Base-by-base conservation (phyloP, 2,888 invertebrate genomes). In the Yponomeuta evonymella region DNA sequence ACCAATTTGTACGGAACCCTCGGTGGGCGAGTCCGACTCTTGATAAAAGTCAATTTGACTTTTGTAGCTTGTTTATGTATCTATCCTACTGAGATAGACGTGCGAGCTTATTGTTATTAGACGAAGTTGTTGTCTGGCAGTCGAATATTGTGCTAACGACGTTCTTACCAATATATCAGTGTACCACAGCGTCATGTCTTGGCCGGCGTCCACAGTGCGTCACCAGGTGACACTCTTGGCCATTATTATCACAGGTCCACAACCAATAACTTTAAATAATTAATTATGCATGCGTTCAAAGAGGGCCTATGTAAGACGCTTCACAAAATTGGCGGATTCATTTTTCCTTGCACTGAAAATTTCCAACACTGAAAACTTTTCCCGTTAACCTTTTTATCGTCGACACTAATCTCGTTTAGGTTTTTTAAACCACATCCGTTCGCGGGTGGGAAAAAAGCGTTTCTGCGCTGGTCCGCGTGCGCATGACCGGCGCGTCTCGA, bases 101-200 rank as follows among this genome's bases (percentile, higher is more conserved):
- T 5, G 43, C 6, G 43, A 43, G 43, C 43, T 43, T 6, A 43
- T 43, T 43, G 43, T 43, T 43, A 43, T 3, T 43, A 5, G 43
- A 6, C 43, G 6, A 43, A 43, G 43, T 43, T 5, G 43, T 43
- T 43, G 43, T 43, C 6, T 43, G 43, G 43, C 43, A 43, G 43
- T 5, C 8, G 43, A 6, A 43, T 43, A 43, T 43, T 43, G 1
- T 43, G 43, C 8, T 43, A 8, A 8, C 43, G 9, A 43, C 43
- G 51, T 5, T 82, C 90, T 92, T 83, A 92, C 92, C 92, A 90
- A 80, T 86, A 91, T 83, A 81, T 92, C 88, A 75, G 90, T 90
- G 84, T 92, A 92, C 92, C 92, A 92, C 76, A 92, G 88, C 83
- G 92, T 92, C 92, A 92, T 92, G 81, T 81, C 77, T 91, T 91